Percentiles rank a stretch among this genome's conserved stretches.
Evolutionary conservation across 2,113 vertebrate genomes (phyloP).

Genomic region (Lophius piscatorius): DNA sequence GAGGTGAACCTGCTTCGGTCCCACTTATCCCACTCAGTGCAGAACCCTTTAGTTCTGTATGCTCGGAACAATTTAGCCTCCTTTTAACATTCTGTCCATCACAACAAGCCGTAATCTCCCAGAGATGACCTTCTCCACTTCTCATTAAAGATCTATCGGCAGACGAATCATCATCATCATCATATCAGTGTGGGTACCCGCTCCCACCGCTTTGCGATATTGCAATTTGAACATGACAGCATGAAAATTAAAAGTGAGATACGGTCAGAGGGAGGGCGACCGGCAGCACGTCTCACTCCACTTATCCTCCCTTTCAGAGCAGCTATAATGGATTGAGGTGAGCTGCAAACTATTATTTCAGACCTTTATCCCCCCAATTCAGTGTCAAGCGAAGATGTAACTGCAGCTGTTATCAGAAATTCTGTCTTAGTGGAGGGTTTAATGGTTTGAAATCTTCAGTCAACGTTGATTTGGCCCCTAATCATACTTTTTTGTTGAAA

Average conservation of each 20-base stretch:
- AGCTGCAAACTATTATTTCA: not conserved
- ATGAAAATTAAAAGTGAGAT: not conserved
- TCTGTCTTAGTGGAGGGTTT: too few relatives aligned
- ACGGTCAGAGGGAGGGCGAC: too few relatives aligned
- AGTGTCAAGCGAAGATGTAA: not conserved
- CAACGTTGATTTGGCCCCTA: too few relatives aligned
- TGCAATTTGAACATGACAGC: not conserved
- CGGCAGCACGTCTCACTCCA: not conserved
- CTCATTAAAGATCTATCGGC: not conserved
- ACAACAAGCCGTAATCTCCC: not conserved
- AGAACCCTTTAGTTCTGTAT: too few relatives aligned
- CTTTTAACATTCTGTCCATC: not conserved
- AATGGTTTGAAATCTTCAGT: too few relatives aligned
- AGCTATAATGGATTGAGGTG: not conserved
- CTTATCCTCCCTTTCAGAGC: conserved; percentile 4
- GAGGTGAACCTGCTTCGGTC: too few relatives aligned
- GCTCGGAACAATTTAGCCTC: too few relatives aligned
- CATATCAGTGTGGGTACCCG: not conserved
- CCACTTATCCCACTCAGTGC: too few relatives aligned
- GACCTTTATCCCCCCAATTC: not conserved
- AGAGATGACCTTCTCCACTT: not conserved
- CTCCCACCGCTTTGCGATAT: not conserved
- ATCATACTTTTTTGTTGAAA: too few relatives aligned
- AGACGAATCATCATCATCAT: not conserved
- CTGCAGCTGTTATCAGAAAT: conserved; percentile 5